Conservation (phyloP, 2,888 invertebrate species). For the Entomobrya multifasciata region DNA sequence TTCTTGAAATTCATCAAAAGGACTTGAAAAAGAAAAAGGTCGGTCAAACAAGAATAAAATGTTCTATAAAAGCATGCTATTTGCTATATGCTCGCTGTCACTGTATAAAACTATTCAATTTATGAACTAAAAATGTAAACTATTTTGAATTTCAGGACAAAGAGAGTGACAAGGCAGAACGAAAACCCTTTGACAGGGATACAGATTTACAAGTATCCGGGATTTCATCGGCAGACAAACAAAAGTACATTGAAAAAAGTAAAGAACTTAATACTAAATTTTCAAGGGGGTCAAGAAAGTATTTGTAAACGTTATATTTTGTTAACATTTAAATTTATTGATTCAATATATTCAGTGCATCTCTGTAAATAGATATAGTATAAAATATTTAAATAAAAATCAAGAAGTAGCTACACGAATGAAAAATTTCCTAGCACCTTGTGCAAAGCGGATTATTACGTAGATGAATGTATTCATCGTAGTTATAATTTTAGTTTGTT, state of each 20-base stretch:
- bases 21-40: conserved; percentile 71
- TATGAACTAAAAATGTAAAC: neutral
- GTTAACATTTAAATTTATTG: too few species aligned
- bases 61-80: neutral
- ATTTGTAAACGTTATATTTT: conserved; percentile 69
- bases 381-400: too few species aligned
- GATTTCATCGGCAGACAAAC: conserved; percentile 60
- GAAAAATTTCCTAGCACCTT: too few species aligned
- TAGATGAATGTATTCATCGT: too few species aligned
- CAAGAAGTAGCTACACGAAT: too few species aligned
- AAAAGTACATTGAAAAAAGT: conserved; percentile 76
- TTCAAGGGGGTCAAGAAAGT: conserved; percentile 74
- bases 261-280: conserved; percentile 72
- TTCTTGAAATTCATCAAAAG: conserved; percentile 70
- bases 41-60: neutral
- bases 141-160: conserved; percentile 51
- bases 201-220: conserved; percentile 67
- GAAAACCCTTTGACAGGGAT: conserved; percentile 74
- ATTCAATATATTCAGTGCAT: too few species aligned
- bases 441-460: too few species aligned
- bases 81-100: neutral
- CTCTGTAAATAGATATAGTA: too few species aligned
- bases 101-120: neutral
- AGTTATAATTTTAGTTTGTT: too few species aligned
- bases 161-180: conserved; percentile 49